Percentiles rank a stretch among this genome's conserved stretches.
phyloP scores from a whole-genome alignment of 2,888 invertebrate species.

The Mechanitis messenoides region DNA sequence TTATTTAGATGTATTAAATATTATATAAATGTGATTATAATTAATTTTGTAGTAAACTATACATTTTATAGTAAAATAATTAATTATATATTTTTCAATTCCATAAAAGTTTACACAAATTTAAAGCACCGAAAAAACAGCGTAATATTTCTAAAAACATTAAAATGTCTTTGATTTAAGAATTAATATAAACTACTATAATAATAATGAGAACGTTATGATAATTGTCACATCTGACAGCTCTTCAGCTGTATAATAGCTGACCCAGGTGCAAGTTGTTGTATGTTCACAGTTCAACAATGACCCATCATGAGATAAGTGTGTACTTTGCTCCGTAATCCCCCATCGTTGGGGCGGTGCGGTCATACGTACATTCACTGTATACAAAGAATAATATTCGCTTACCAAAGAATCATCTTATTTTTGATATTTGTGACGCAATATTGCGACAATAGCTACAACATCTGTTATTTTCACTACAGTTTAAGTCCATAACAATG shows the following conservation, averaged over 20 bases:
- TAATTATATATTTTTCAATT: too few relatives aligned
- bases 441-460: conserved; percentile 30
- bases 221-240: conserved; percentile 1
- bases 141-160: too few relatives aligned
- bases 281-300: conserved; percentile 33
- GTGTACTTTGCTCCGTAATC: conserved; percentile 47
- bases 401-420: conserved; percentile 40
- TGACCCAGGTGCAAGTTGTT: conserved; percentile 17
- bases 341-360: conserved; percentile 34
- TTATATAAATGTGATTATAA: too few relatives aligned
- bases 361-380: conserved; percentile 41
- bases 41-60: too few relatives aligned
- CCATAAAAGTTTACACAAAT: too few relatives aligned
- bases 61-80: too few relatives aligned
- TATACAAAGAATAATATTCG: neutral
- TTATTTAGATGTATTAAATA: too few relatives aligned
- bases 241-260: conserved; percentile 1
- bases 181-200: neutral
- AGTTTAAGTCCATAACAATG: conserved; percentile 21
- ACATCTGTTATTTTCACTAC: conserved; percentile 44
- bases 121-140: too few relatives aligned
- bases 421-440: conserved; percentile 42
- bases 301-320: conserved; percentile 44
- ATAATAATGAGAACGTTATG: neutral
- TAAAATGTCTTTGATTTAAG: too few relatives aligned